Conservation (phyloP, 2,888 invertebrate genomes). For the Diplazon laetatorius region DNA sequence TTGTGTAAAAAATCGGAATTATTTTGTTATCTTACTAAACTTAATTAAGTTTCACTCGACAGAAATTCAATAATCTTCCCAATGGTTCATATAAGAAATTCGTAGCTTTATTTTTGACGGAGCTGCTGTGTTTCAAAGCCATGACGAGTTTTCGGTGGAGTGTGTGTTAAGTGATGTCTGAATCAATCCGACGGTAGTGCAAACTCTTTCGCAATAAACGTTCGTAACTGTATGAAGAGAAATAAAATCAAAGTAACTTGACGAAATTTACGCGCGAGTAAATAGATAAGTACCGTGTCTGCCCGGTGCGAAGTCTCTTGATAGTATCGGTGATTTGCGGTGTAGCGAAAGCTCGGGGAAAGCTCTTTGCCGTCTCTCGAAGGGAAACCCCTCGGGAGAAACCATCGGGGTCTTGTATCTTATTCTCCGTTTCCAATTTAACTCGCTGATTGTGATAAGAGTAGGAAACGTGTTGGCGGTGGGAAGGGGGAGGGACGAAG, state of each 20-base stretch:
- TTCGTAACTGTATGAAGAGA: too few species aligned
- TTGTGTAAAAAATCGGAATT: too few species aligned
- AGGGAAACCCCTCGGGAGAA: slow-evolving; percentile 16
- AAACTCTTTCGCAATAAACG: too few species aligned
- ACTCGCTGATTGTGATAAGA: slow-evolving; percentile 59
- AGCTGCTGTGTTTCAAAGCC: too few species aligned
- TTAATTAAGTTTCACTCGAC: too few species aligned
- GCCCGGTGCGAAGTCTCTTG: slow-evolving; percentile 25
- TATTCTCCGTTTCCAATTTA: slow-evolving; percentile 48
- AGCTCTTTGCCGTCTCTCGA: slow-evolving; percentile 16
- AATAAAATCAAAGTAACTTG: neutral
- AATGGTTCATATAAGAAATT: too few species aligned
- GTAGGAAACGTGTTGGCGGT: slow-evolving; percentile 48
- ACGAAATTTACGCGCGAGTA: neutral
- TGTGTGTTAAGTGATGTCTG: too few species aligned
- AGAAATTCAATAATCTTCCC: too few species aligned
- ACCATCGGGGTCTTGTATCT: slow-evolving; percentile 38
- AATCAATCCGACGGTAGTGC: too few species aligned
- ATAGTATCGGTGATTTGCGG: slow-evolving; percentile 32
- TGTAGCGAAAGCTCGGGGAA: slow-evolving; percentile 18
- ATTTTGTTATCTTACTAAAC: too few species aligned
- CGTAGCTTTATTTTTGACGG: too few species aligned
- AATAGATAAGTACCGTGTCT: slow-evolving; percentile 1
- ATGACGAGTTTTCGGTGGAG: too few species aligned
- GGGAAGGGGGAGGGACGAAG: slow-evolving; percentile 34